Evolutionary conservation across 2,797 vertebrate genomes (phyloP).

Genomic region (Enteromius mattozi): DNA sequence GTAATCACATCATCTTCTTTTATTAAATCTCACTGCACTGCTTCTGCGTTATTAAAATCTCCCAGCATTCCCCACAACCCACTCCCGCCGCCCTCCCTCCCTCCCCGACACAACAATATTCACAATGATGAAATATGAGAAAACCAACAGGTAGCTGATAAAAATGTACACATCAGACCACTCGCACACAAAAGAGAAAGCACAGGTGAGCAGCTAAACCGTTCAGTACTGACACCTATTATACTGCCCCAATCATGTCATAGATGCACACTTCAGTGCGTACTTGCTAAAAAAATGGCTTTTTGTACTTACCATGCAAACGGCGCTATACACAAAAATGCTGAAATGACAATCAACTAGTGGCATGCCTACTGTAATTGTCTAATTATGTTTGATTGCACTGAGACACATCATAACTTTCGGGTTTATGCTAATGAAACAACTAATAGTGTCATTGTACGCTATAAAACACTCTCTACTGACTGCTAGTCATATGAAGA

Average conservation of each 20-base stretch:
- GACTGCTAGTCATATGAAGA: constrained; percentile 14
- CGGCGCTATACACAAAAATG: not conserved
- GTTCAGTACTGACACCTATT: constrained; percentile 4
- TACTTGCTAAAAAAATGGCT: not conserved
- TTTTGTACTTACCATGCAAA: not conserved
- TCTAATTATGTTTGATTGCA: constrained; percentile 36
- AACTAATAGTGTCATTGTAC: constrained; percentile 24
- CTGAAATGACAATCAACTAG: not conserved
- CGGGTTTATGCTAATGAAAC: not conserved
- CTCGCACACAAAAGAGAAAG: constrained; percentile 68
- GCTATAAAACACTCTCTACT: not conserved
- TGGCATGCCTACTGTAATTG: constrained; percentile 16
- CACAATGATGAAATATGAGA: constrained; percentile 59
- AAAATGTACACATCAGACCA: constrained; percentile 72
- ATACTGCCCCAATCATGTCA: constrained; percentile 7
- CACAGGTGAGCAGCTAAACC: constrained; percentile 38
- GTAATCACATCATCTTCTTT: constrained; percentile 97
- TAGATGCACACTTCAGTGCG: not conserved
- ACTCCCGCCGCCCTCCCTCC: constrained; percentile 73
- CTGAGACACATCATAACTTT: constrained; percentile 3
- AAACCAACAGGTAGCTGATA: constrained; percentile 65
- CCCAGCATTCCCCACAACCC: constrained; percentile 89
- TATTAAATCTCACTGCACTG: constrained; percentile 95
- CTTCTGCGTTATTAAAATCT: constrained; percentile 97
- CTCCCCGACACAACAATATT: constrained; percentile 63